A percentile compares a stretch with the other conserved stretches of the same genome.
Evolutionary conservation across 2,888 invertebrate species (phyloP).

Genomic region (Synergus japonicus): DNA sequence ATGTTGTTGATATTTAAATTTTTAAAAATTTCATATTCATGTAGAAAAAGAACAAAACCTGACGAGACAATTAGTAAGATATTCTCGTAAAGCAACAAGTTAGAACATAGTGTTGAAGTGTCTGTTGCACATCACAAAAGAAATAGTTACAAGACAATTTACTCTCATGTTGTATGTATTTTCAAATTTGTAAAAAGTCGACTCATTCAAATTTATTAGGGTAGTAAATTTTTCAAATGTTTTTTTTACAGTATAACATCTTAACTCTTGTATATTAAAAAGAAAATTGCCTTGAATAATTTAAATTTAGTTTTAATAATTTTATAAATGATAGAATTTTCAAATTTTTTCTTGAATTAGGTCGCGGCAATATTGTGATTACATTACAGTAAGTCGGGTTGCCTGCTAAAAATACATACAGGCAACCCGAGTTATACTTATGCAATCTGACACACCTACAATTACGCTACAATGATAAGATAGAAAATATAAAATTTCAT

Average conservation of each 20-base stretch:
- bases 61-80: constrained; percentile 45
- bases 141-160: constrained; percentile 10
- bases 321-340: not conserved
- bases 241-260: too few relatives aligned
- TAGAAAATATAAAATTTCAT: not conserved
- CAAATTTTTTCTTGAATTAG: not conserved
- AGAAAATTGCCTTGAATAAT: not conserved
- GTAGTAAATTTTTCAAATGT: not conserved
- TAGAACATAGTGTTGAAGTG: constrained; percentile 48
- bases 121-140: constrained; percentile 3
- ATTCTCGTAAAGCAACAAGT: constrained; percentile 49
- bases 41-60: not conserved
- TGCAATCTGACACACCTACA: constrained; percentile 15
- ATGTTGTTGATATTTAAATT: not conserved
- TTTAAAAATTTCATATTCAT: not conserved
- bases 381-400: constrained; percentile 10
- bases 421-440: not conserved
- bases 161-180: not conserved
- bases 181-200: not conserved
- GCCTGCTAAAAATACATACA: not conserved
- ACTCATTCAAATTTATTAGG: not conserved
- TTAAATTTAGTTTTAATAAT: not conserved
- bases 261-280: too few relatives aligned
- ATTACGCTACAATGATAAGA: constrained; percentile 4
- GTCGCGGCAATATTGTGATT: constrained; percentile 12